Evolutionary conservation across 2,888 invertebrate species (phyloP).

Genomic region (Isoperla grammatica): DNA sequence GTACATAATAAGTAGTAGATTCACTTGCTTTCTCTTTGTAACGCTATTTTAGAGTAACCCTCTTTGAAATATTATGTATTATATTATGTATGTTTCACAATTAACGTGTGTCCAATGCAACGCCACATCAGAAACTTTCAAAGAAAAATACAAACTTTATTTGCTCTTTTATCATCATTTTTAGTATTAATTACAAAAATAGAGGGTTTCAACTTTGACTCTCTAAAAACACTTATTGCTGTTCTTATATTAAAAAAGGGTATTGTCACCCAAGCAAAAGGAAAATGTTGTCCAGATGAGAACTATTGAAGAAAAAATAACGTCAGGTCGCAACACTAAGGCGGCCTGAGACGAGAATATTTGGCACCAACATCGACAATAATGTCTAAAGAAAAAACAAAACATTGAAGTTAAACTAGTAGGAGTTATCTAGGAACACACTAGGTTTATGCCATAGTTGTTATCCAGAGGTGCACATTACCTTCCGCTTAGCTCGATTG

Average conservation of each 20-base stretch:
- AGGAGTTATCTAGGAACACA: conserved; percentile 13
- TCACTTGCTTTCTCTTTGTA: conserved; percentile 24
- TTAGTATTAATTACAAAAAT: conserved; percentile 48
- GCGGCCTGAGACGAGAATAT: conserved; percentile 20
- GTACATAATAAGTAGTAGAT: conserved; percentile 31
- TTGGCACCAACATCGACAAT: conserved; percentile 23
- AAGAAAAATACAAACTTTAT: conserved; percentile 36
- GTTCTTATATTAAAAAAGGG: conserved; percentile 42
- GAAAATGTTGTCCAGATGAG: conserved; percentile 26
- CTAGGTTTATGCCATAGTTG: conserved; percentile 14
- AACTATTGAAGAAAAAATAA: conserved; percentile 11
- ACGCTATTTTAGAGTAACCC: conserved; percentile 31
- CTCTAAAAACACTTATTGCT: conserved; percentile 46
- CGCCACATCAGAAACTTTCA: conserved; percentile 32
- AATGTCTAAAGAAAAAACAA: conserved; percentile 16
- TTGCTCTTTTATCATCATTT: conserved; percentile 32
- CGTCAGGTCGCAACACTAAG: neutral
- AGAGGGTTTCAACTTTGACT: conserved; percentile 48
- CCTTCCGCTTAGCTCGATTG: conserved; percentile 24
- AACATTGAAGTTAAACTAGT: conserved; percentile 12
- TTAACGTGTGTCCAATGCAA: conserved; percentile 24
- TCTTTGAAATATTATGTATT: conserved; percentile 30
- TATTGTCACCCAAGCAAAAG: conserved; percentile 37
- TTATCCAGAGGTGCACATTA: conserved; percentile 24
- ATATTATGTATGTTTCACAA: conserved; percentile 9